Conservation (phyloP, 1,140 invertebrate species). For the Aphaenogaster ashmeadi region DNA sequence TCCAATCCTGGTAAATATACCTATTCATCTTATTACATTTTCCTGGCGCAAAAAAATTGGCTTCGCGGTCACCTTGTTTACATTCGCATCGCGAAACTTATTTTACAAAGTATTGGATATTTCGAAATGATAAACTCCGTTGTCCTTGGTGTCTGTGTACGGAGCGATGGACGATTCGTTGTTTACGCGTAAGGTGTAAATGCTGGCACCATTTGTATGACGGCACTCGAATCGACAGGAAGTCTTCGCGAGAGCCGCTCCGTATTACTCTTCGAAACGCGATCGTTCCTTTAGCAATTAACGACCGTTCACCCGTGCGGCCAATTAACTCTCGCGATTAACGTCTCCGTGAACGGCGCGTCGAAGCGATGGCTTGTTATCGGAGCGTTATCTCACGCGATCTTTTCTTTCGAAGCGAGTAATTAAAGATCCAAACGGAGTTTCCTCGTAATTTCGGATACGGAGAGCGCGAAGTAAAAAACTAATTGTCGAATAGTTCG, state of each 20-base stretch:
- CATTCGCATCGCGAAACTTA: neutral
- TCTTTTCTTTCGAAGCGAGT: neutral
- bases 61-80: neutral
- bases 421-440: neutral
- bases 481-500: neutral
- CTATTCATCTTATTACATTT: neutral
- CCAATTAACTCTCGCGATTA: neutral
- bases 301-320: neutral
- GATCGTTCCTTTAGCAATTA: neutral
- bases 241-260: neutral
- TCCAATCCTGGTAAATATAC: too few species aligned
- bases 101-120: neutral
- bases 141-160: neutral
- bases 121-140: neutral
- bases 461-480: neutral
- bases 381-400: neutral
- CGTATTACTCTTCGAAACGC: neutral
- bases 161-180: neutral
- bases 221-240: neutral
- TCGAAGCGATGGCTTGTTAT: neutral
- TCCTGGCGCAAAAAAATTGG: neutral
- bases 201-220: neutral
- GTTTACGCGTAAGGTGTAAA: neutral
- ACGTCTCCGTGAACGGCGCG: neutral
- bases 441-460: neutral